Conservation (phyloP, 2,888 invertebrate species). For the Oscheius sp. region DNA sequence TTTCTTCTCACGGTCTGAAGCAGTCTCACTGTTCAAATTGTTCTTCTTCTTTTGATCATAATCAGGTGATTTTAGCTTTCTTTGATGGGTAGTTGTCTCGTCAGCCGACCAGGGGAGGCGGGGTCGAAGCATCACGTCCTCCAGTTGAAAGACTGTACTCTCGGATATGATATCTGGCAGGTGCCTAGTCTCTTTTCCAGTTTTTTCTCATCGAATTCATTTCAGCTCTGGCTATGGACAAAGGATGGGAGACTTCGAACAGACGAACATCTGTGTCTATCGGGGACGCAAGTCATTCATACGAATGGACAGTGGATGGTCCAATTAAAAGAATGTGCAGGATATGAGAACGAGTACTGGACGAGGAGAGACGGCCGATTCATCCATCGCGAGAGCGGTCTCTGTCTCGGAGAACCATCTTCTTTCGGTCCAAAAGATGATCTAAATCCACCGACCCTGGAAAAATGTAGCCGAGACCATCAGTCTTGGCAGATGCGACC, state of each 20-base stretch:
- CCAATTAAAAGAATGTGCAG: conserved; percentile 69
- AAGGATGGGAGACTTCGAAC: conserved; percentile 59
- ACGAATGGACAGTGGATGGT: conserved; percentile 58
- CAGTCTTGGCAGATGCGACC: conserved; percentile 16
- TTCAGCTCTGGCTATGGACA: conserved; percentile 67
- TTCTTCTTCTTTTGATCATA: background rate
- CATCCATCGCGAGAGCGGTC: conserved; percentile 56
- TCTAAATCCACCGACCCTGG: conserved; percentile 36
- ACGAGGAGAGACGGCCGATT: conserved; percentile 28
- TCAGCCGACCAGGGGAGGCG: conserved; percentile 58
- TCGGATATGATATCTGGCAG: conserved; percentile 71
- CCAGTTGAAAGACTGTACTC: conserved; percentile 59
- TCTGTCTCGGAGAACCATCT: conserved; percentile 52
- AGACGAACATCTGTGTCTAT: conserved; percentile 68
- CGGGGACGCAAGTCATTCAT: conserved; percentile 47
- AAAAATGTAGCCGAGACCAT: conserved; percentile 23
- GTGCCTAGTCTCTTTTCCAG: conserved; percentile 48
- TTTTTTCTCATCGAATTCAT: too few species aligned
- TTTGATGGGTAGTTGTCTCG: conserved; percentile 50
- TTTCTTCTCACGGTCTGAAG: conserved; percentile 18
- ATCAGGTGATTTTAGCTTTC: conserved; percentile 31
- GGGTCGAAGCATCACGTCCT: conserved; percentile 62
- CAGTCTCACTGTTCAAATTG: conserved; percentile 9
- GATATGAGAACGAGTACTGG: conserved; percentile 66
- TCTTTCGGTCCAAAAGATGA: conserved; percentile 35